Base-by-base conservation (phyloP, 2,888 invertebrate species). In the Bombylius discolor region DNA sequence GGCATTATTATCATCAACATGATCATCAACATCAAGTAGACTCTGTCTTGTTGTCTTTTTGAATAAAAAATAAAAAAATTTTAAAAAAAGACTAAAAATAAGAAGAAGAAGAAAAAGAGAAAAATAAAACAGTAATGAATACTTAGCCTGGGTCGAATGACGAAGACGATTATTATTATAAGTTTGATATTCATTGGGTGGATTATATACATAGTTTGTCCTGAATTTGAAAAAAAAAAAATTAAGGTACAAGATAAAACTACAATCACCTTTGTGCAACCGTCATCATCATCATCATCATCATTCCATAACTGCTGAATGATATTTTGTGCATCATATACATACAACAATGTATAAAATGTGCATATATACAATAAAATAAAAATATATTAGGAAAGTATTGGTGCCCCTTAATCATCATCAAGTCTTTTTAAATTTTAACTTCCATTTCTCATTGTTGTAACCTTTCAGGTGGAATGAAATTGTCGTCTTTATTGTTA, bases 1-100 rank as follows among this genome's bases (percentile, higher is more conserved):
- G 61, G 60, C 58, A 61, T 61, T 59, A 62, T 60, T 62, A 62
- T 62, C 60, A 60, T 62, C 62, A 62, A 56, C 56, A 60, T 62
- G 56, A 61, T 62, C 61, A 61, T 60, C 58, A 57, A 56, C 61
- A 61, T 60, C 58, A 57, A 56, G 59, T 60, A 59, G 58, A 59
- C 36, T 53, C 49, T 51, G 52, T 56, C 56, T 59, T 51, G 55
- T 51, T 49, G 23, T 23, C 23, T 23, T 23, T 23, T 23, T 23
- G 23, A 23, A 23, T 23, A 23, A 23, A 23, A 23, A 23, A 23
- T 23, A 23, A 23, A 23, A 23, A 23, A 23, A 23, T 2, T 23
- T 23, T 23, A 23, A 23, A 23, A 23, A 23, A 23, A 1, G 23
- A 23, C n/a, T n/a, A n/a, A 23, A 23, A 23, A 23, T 23, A 23